Conservation (phyloP, 2,888 invertebrate species). For the Protophormia terraenovae region DNA sequence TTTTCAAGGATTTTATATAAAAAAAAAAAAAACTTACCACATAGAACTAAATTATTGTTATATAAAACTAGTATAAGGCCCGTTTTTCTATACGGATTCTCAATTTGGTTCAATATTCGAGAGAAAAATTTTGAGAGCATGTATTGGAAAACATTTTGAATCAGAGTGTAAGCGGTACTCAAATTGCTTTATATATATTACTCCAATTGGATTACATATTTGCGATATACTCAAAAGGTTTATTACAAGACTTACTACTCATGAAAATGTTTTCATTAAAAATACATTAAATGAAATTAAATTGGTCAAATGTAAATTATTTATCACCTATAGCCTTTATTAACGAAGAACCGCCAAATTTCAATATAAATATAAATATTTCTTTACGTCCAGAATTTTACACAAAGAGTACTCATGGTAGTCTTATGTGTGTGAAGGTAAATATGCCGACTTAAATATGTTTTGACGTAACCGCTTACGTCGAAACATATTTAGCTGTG, state of each 20-base stretch:
- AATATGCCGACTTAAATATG: too few relatives aligned
- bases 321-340: not conserved
- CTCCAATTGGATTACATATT: not conserved
- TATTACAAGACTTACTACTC: not conserved
- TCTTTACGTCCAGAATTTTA: too few relatives aligned
- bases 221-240: not conserved
- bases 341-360: too few relatives aligned
- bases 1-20: too few relatives aligned
- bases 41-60: not conserved
- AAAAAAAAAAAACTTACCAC: too few relatives aligned
- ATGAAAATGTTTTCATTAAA: not conserved
- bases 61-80: too few relatives aligned
- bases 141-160: not conserved
- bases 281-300: not conserved
- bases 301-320: not conserved
- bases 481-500: too few relatives aligned
- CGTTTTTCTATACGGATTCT: too few relatives aligned
- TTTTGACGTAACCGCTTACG: too few relatives aligned
- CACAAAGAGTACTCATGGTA: too few relatives aligned
- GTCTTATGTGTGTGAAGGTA: too few relatives aligned
- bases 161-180: not conserved
- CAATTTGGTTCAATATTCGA: not conserved
- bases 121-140: not conserved
- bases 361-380: too few relatives aligned
- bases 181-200: not conserved